phyloP scores from a whole-genome alignment of 2,888 invertebrate species.

The Idaea straminata region DNA sequence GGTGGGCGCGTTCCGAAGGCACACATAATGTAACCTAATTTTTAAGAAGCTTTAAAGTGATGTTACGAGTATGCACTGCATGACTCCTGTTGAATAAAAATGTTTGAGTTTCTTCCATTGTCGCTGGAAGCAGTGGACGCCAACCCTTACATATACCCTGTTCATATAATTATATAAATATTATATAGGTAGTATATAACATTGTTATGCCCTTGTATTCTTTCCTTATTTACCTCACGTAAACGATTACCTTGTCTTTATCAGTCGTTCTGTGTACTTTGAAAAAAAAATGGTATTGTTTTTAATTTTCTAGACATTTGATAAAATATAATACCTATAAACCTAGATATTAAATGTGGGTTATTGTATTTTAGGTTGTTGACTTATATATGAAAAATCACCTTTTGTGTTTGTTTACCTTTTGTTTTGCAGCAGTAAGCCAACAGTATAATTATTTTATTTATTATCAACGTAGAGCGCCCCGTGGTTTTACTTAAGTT shows the following conservation, averaged over 20 bases:
- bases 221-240: constrained; percentile 33
- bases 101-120: not conserved
- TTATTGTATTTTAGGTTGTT: not conserved
- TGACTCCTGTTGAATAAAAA: too few relatives aligned
- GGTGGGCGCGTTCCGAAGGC: too few relatives aligned
- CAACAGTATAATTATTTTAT: too few relatives aligned
- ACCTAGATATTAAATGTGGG: not conserved
- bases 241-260: constrained; percentile 30
- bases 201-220: constrained; percentile 29
- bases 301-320: not conserved
- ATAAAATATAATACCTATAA: not conserved
- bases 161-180: not conserved
- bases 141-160: not conserved
- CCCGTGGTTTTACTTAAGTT: too few relatives aligned
- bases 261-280: constrained; percentile 26
- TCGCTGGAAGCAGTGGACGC: not conserved
- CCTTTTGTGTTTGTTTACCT: not conserved
- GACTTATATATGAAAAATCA: not conserved
- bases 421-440: too few relatives aligned
- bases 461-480: too few relatives aligned
- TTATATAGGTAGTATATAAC: constrained; percentile 6
- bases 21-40: too few relatives aligned
- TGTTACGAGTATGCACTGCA: too few relatives aligned
- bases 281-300: constrained; percentile 21
- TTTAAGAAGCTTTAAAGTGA: too few relatives aligned